Base-by-base conservation (phyloP, 2,888 invertebrate genomes). In the Brenthis hecate region DNA sequence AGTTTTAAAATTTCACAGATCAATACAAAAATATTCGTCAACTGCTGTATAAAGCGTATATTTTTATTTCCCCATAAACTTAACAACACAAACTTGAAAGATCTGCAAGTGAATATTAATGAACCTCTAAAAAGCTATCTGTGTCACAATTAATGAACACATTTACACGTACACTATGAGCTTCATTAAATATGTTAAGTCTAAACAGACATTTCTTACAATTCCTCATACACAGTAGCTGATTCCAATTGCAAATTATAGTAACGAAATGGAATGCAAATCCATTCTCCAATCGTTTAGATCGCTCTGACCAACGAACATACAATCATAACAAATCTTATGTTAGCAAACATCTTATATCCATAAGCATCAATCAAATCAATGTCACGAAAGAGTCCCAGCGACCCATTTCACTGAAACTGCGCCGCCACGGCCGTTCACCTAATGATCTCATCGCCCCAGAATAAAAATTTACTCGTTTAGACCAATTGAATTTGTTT, bases 361-460 rank as follows among this genome's bases (percentile, higher is more conserved):
- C 65, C 71, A 65, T 50, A 72, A 65, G 56, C 70, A 76, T 75
- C 76, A 74, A 77, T 77, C 76, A 76, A 75, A 84, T 85, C 87
- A 89, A 87, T 89, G 88, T 87, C 89, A 88, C 82, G 82, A 81
- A 78, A 78, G 78, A 85, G 85, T 85, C 85, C 85, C 83, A 83
- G 75, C 85, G 88, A 86, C 89, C 91, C 78, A 88, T 86, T 86
- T 89, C 77, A 74, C 74, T 74, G 78, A 82, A 79, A 77, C 75
- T 77, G 79, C 75, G 77, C 69, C 75, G 73, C 78, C 79, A 79
- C 86, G 90, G 89, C 81, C 91, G 77, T 91, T 91, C 91, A 91
- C 89, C 91, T 82, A 84, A 84, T 92, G 91, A 92, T 88, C 86
- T 91, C 91, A 92, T 87, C 88, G 89, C 76, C 84, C 87, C 82